These are phyloP conservation scores for Netelia virgata DNA, from an alignment of 2,888 invertebrate species.

Conservation along the genomic window DNA sequence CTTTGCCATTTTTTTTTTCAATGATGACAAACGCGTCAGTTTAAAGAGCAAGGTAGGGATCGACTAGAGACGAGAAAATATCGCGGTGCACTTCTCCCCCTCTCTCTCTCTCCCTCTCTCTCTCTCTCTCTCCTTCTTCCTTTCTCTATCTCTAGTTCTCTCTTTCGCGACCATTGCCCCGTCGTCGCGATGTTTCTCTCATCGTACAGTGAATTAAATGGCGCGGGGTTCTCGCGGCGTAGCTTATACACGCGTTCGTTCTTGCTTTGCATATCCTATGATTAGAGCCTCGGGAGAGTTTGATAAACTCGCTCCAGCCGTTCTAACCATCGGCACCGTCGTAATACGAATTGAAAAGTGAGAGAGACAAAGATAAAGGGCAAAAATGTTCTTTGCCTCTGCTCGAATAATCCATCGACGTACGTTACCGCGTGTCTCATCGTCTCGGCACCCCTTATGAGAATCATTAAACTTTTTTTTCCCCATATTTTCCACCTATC, in stretches of 20 bases:
- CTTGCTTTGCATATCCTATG: constrained; percentile 53
- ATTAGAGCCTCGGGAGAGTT: constrained; percentile 58
- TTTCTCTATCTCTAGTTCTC: constrained; percentile 11
- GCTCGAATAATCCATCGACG: no score
- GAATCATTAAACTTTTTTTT: constrained; percentile 66
- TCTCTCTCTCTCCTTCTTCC: background rate
- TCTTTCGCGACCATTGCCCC: constrained; percentile 27
- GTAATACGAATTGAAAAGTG: background rate
- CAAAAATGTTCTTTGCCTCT: no score
- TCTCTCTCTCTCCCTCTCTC: no score
- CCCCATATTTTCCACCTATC: constrained; percentile 56
- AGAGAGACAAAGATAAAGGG: constrained; percentile 14
- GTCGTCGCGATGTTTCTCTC: constrained; percentile 31
- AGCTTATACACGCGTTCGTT: constrained; percentile 21
- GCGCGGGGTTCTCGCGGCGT: constrained; percentile 10
- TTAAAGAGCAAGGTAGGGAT: background rate
- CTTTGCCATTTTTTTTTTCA: constrained; percentile 7
- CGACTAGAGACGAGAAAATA: constrained; percentile 6
- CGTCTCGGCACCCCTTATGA: constrained; percentile 55
- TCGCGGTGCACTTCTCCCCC: background rate
- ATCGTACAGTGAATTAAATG: constrained; percentile 50
- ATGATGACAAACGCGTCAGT: constrained; percentile 3
- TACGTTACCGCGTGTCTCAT: constrained; percentile 4
- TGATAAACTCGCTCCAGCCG: constrained; percentile 15
- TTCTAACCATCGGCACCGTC: constrained; percentile 21